Percentiles rank a stretch among this genome's conserved stretches.
Evolutionary conservation across 1,140 invertebrate genomes (phyloP).

Genomic region (Antheraea pernyi): DNA sequence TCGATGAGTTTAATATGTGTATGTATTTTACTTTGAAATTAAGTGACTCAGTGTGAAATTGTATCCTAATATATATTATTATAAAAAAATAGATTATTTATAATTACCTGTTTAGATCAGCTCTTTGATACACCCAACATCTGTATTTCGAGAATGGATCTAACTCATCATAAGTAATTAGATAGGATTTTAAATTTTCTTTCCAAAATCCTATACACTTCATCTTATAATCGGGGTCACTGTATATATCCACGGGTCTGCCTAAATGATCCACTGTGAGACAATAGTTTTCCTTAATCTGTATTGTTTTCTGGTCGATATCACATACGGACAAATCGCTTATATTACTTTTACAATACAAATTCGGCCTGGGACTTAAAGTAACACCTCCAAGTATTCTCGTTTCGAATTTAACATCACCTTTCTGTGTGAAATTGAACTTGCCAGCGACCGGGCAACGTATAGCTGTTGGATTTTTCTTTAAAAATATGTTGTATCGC

Average conservation of each 20-base stretch:
- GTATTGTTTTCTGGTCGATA: constrained; percentile 95
- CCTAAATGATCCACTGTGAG: constrained; percentile 97
- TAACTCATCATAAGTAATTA: constrained; percentile 97
- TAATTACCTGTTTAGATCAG: constrained; percentile 90
- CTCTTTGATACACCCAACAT: constrained; percentile 98
- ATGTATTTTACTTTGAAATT: too few species aligned
- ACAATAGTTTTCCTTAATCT: constrained; percentile 97
- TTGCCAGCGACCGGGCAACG: constrained; percentile 97
- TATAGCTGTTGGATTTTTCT: constrained; percentile 94
- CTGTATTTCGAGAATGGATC: constrained; percentile 97
- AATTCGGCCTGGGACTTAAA: constrained; percentile 93
- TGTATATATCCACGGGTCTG: constrained; percentile 95
- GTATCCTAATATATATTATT: too few species aligned
- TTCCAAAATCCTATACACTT: constrained; percentile 99
- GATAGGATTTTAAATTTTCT: constrained; percentile 97
- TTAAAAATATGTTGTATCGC: constrained; percentile 94
- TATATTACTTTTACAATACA: constrained; percentile 95
- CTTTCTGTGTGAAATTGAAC: constrained; percentile 94
- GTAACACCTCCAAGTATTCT: constrained; percentile 97
- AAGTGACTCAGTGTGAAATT: too few species aligned
- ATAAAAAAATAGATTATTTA: too few species aligned
- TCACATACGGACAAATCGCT: constrained; percentile 97
- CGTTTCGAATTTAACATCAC: constrained; percentile 93
- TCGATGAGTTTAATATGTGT: too few species aligned
- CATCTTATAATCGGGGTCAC: constrained; percentile 97